A percentile compares a stretch with the other conserved stretches of the same genome.
Evolutionary conservation across 2,888 invertebrate genomes (phyloP).

Genomic region (Xylophagus ater): DNA sequence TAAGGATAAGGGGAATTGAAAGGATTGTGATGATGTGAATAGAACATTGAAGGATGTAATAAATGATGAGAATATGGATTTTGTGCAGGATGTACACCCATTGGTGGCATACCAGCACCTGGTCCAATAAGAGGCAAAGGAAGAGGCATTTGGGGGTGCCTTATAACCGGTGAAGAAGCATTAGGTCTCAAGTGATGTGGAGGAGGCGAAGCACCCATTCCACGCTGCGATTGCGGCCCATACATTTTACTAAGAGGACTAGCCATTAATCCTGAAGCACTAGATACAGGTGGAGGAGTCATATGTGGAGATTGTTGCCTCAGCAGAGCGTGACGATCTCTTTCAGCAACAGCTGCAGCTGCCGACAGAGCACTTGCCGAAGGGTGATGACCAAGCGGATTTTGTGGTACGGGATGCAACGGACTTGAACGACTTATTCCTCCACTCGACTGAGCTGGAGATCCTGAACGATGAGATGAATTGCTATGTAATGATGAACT

Average conservation of each 20-base stretch:
- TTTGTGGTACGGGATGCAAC: slow-evolving; percentile 39
- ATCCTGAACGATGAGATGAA: slow-evolving; percentile 34
- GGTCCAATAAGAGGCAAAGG: slow-evolving; percentile 38
- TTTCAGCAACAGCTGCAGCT: slow-evolving; percentile 39
- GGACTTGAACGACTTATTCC: slow-evolving; percentile 38
- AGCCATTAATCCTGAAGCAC: slow-evolving; percentile 37
- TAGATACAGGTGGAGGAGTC: slow-evolving; percentile 41
- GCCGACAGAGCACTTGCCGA: slow-evolving; percentile 38
- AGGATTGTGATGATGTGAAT: slow-evolving; percentile 58
- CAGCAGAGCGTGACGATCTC: slow-evolving; percentile 37
- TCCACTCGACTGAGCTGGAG: slow-evolving; percentile 28
- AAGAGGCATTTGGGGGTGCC: slow-evolving; percentile 40
- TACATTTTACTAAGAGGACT: slow-evolving; percentile 40
- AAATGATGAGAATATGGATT: slow-evolving; percentile 58
- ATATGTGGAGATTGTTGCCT: slow-evolving; percentile 40
- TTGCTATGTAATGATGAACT: slow-evolving; percentile 24
- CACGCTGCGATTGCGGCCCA: slow-evolving; percentile 31
- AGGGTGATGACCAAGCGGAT: slow-evolving; percentile 37
- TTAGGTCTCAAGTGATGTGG: slow-evolving; percentile 37
- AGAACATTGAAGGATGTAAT: slow-evolving; percentile 57
- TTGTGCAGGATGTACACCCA: slow-evolving; percentile 59
- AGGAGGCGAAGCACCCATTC: slow-evolving; percentile 39
- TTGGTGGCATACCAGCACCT: slow-evolving; percentile 35
- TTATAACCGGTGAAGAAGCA: slow-evolving; percentile 45
- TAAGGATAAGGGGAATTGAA: slow-evolving; percentile 48